Base-by-base conservation (phyloP, 1,140 invertebrate species). In the Zaprionus lachaisei region DNA sequence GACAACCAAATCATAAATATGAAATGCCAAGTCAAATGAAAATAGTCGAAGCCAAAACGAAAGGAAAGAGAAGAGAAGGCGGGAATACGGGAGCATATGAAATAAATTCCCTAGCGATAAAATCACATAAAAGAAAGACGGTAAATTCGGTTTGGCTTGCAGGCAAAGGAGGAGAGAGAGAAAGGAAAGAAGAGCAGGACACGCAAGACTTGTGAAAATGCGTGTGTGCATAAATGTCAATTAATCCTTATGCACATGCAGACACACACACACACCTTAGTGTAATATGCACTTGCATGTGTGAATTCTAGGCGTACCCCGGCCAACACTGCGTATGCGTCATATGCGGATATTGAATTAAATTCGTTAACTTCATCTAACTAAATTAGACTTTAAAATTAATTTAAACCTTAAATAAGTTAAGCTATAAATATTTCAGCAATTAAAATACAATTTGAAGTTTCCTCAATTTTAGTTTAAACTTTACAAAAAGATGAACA, bases 241-340 rank as follows among this genome's bases (percentile, higher is more conserved):
- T 47, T 47, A 57, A 64, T 54, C 14, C 31, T 1, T 15, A 54
- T 64, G 62, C 26, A 44, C 6, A 26, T 26, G 24, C 4, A 49
- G 12, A 44, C 7, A 61, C 37, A 26, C 6, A 28, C 28, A 61
- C 22, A 28, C 44, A 22, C 44, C 15, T n/a, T 6, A 41, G 15
- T 41, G 15, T 41, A 63, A 49, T 28, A 4, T 31, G 22, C 37
- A 22, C 22, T 63, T 51, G 26, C n/a, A 58, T 26, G 17, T 20
- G 26, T 38, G 12, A 54, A 41, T 67, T 55, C 62, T 31, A 26
- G 68, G 49, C 51, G 68, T 62, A 4, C 15, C 14, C 34, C 17
- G 24, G 41, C 12, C 49, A 62, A 62, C 68, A 55, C 4, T 70
- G 68, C 68, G 68, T 70, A 62, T 70, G 58, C 68, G 58, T 70